Percentiles rank a stretch among this genome's conserved stretches.
phyloP scores from a whole-genome alignment of 2,113 vertebrate genomes.

The Siniperca knerii region DNA sequence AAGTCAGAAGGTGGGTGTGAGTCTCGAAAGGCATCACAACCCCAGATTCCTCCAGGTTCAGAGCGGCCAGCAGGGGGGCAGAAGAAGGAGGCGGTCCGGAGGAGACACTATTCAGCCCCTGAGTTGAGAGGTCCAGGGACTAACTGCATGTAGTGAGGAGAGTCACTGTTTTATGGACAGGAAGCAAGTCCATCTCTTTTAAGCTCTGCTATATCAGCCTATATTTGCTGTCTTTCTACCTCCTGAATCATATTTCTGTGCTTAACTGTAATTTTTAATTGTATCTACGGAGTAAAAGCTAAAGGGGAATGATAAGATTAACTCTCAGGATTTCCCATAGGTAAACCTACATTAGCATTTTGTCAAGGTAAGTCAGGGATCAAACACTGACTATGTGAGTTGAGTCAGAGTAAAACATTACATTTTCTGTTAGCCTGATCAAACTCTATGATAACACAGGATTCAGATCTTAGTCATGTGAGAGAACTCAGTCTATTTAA shows the following conservation, averaged over 20 bases:
- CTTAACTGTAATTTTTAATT: constrained; percentile 26
- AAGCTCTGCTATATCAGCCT: constrained; percentile 38
- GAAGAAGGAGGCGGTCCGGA: constrained; percentile 49
- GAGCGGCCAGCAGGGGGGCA: constrained; percentile 1
- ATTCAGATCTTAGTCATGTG: constrained; percentile 4
- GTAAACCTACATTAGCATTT: constrained; percentile 8
- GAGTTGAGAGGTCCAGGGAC: constrained; percentile 59
- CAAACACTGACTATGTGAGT: background rate
- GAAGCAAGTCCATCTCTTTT: constrained; percentile 21
- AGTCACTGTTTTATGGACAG: constrained; percentile 12
- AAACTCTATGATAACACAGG: constrained; percentile 4
- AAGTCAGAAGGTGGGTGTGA: constrained; percentile 3
- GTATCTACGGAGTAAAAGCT: constrained; percentile 17
- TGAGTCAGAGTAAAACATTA: constrained; percentile 13
- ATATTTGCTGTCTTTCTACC: constrained; percentile 68
- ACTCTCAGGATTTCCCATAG: constrained; percentile 47
- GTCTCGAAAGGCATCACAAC: background rate
- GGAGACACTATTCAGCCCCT: constrained; percentile 81
- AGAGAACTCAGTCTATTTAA: background rate
- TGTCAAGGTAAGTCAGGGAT: constrained; percentile 38
- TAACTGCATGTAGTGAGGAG: constrained; percentile 35
- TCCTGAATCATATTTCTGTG: constrained; percentile 55
- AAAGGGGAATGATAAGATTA: constrained; percentile 12
- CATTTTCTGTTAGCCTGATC: constrained; percentile 12
- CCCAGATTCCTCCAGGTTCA: background rate